Evolutionary conservation across 2,113 vertebrate genomes (phyloP), one percentile per base, ranked within the genome.

Genomic region (Pteronura brasiliensis): DNA sequence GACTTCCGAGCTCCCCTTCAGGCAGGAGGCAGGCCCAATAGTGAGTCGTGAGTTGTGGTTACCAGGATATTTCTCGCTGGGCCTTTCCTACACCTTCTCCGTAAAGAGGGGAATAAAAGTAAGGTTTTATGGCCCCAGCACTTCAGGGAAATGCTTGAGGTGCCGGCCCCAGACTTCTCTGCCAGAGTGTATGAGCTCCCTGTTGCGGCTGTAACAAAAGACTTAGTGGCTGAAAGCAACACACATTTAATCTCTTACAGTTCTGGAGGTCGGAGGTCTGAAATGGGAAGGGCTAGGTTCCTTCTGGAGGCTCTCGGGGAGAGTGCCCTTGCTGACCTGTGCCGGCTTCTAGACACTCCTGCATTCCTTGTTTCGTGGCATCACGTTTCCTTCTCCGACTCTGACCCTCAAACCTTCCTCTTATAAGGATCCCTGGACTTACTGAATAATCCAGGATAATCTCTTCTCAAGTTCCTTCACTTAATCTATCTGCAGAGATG

Each of bases 31-130:
- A 65, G 57, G 23, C 71, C 36, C 23, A 25, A 11, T 10, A 47
- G 10, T 47, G 10, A 47, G 31, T 1, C n/a, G 31, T 0, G 14
- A 14, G 34, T 4, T 0, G 0, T 10, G 15, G 49, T 20, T 4
- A 44, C 81, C 49, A 47, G 59, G 36, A 8, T 6, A 25, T 71
- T 95, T 67, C 47, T 36, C 4, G 8, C 9, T 23, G 12, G 36
- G 29, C 29, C n/a, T 13, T 74, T 79, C 36, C 61, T 34, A 1
- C 31, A 25, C 61, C 39, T 85, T 23, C 3, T 31, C 29, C 7
- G 20, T 17, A 36, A 34, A 59, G 47, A 65, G 34, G 65, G 13
- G 25, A 79, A 27, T 25, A 14, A 47, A 59, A 65, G 27, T 8
- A 7, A 27, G 15, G 39, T 12, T 31, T 27, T 31, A 25, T 20